Base-by-base conservation (phyloP, 2,797 vertebrate genomes). In the Fistularia tabacaria region DNA sequence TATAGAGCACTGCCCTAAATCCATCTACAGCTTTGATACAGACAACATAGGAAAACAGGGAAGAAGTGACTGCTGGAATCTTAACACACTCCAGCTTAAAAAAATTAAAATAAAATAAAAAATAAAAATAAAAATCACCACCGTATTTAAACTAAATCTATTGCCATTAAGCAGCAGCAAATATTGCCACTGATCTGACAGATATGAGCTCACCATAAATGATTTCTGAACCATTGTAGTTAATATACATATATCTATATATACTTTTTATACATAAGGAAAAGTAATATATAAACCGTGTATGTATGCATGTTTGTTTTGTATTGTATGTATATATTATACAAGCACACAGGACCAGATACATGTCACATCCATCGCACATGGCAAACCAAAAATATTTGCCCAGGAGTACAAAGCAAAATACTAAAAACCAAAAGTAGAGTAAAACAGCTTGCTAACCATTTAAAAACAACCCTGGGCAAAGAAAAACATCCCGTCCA, bases 211-310 rank as follows among this genome's bases (percentile, higher is more conserved):
- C 82, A 81, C 77, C 82, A 80, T 84, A 79, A 83, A 85, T 82
- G 82, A 84, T 77, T 82, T 88, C 79, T 76, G 77, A 89, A 86
- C 80, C 80, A 78, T 76, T 76, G 82, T 84, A 84, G 84, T 85
- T 88, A 87, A 89, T 90, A 89, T 90, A 87, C 85, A 87, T 90
- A 78, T 88, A 88, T 88, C 85, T 87, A 89, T 91, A 90, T 87
- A 89, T 87, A 82, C 77, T 82, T 89, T 88, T 89, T 89, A 89
- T 90, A 91, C 90, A 91, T 81, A 90, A 89, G 82, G 86, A 84
- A 90, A 92, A 90, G 85, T 86, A 87, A 89, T 89, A 89, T 88
- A 90, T 87, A 89, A 89, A 90, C 80, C 83, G 86, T 89, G 86
- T 87, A 78, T 87, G 84, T 83, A 85, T 85, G 81, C 78, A 57